Evolutionary conservation across 2,888 invertebrate genomes (phyloP), one percentile per base, ranked within the genome.

Genomic region (Meiosimyza decipiens): DNA sequence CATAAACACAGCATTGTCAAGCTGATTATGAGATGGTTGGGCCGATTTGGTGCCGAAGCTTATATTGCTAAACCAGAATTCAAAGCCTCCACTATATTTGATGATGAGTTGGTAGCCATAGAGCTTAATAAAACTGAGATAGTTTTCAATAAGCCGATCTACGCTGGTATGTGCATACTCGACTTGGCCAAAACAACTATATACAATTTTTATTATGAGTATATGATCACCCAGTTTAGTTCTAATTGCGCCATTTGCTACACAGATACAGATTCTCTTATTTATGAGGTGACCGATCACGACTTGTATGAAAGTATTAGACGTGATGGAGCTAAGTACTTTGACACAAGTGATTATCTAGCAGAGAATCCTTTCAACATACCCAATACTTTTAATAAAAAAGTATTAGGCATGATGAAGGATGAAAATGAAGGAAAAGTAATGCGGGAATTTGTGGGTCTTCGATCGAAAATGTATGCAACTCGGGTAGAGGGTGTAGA

Each of bases 371-470:
- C 22, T 1, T n/a, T 11, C 11, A 55, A n/a, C 16, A 55, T 55
- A 11, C 55, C 18, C 11, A 16, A n/a, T 18, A 22, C 12, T 55
- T 18, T 18, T 55, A 55, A 18, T 16, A 40, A 40, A 3, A 66
- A 71, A 18, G 60, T 64, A 33, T 16, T 76, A 68, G 69, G 78
- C 49, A 67, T 71, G 49, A 73, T 74, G 73, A 78, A 77, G 60
- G 76, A 78, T 72, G 75, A 75, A 40, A 69, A 55, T 16, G 49
- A 65, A 50, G 74, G 75, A 13, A 54, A n/a, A n/a, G n/a, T n/a
- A 57, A 50, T 76, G 13, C 65, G 33, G n/a, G 73, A 74, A 68
- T 76, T 76, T 65, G 28, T 76, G 47, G 74, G 72, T 2, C 52
- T 74, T 50, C 62, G 74, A 54, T 28, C 71, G 7, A 74, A 73